phyloP scores from a whole-genome alignment of 2,797 vertebrate species.

The Chelonia mydas region DNA sequence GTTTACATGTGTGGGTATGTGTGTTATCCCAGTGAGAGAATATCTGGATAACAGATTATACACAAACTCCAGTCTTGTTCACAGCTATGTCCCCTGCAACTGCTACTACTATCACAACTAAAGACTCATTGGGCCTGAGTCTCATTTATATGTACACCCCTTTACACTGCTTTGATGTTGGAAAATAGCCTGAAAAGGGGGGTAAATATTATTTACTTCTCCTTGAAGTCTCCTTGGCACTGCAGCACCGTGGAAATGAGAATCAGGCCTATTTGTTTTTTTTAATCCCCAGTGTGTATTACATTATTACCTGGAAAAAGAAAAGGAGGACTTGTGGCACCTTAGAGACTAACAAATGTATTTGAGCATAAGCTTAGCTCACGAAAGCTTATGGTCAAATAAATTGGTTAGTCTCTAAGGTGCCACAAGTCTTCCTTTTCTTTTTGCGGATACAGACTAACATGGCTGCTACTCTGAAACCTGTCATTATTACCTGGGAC shows the following conservation, averaged over 20 bases:
- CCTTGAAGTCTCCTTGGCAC: slow-evolving; percentile 9
- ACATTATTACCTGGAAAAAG: not conserved
- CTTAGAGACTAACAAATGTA: too few species aligned
- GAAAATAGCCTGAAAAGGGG: slow-evolving; percentile 4
- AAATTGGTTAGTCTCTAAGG: too few species aligned
- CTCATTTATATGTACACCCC: not conserved
- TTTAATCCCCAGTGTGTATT: not conserved
- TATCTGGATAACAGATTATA: not conserved
- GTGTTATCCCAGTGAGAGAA: not conserved
- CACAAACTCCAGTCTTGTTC: not conserved
- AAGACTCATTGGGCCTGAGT: not conserved
- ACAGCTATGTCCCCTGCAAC: not conserved
- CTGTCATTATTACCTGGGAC: not conserved
- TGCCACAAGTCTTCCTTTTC: too few species aligned
- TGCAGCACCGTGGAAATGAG: slow-evolving; percentile 21
- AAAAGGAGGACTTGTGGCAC: too few species aligned
- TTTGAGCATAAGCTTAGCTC: too few species aligned
- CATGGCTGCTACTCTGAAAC: too few species aligned
- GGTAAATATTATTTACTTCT: slow-evolving; percentile 13
- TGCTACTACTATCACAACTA: not conserved
- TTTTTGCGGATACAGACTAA: too few species aligned
- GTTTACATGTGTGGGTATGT: not conserved
- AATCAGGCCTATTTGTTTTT: not conserved
- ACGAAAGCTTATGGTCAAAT: too few species aligned
- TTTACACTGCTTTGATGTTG: not conserved